Conservation (phyloP, 1,140 invertebrate genomes). For the Uloborus diversus region DNA sequence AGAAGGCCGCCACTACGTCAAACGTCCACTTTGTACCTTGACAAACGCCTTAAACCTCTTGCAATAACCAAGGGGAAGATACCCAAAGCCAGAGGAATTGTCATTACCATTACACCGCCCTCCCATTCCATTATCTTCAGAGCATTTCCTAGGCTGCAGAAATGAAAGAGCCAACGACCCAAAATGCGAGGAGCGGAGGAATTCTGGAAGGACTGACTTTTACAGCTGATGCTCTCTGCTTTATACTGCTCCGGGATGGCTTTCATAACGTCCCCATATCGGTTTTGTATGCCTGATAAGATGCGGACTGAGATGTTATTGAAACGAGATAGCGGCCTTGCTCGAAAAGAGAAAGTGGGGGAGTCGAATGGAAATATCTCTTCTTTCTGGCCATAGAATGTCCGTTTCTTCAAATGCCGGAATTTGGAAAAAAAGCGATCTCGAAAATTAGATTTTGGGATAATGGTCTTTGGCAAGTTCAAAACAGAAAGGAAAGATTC, state of each 20-base stretch:
- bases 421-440: too few species aligned
- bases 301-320: not conserved
- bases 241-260: slow-evolving; percentile 12
- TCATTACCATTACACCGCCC: slow-evolving; percentile 33
- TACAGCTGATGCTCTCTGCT: slow-evolving; percentile 29
- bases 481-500: too few species aligned
- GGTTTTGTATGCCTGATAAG: slow-evolving; percentile 40
- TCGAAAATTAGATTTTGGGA: too few species aligned
- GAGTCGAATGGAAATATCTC: not conserved
- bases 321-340: not conserved
- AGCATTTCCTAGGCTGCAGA: slow-evolving; percentile 13
- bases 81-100: slow-evolving; percentile 8
- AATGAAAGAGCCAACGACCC: slow-evolving; percentile 48
- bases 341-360: too few species aligned
- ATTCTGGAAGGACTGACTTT: slow-evolving; percentile 29
- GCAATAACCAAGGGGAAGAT: slow-evolving; percentile 29
- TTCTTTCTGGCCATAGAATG: not conserved
- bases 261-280: slow-evolving; percentile 50
- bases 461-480: too few species aligned
- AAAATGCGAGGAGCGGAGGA: slow-evolving; percentile 20
- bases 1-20: slow-evolving; percentile 13
- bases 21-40: slow-evolving; percentile 40
- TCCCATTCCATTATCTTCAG: slow-evolving; percentile 45
- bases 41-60: slow-evolving; percentile 42
- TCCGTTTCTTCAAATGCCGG: not conserved